Conservation (phyloP, 2,113 vertebrate genomes). For the Galbula dea region DNA sequence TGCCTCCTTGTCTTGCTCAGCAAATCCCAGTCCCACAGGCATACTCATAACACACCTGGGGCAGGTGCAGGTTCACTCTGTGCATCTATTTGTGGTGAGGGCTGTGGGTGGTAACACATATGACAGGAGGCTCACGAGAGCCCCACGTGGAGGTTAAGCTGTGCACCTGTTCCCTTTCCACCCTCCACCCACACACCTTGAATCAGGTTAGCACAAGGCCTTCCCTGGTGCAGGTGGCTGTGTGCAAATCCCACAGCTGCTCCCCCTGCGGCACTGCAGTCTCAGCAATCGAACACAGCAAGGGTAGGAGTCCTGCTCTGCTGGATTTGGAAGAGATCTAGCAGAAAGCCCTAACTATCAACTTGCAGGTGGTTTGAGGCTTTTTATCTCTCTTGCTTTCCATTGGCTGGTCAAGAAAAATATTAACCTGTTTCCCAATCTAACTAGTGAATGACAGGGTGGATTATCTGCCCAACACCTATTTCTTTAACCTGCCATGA, state of each 20-base stretch:
- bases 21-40: neutral
- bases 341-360: neutral
- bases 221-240: neutral
- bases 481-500: rapidly evolving
- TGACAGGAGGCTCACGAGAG: neutral
- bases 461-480: rapidly evolving
- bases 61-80: neutral
- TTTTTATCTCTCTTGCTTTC: neutral
- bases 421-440: neutral
- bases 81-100: neutral
- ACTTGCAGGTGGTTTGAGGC: neutral
- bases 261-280: neutral
- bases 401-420: neutral
- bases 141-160: rapidly evolving
- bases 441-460: neutral
- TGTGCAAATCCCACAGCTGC: neutral
- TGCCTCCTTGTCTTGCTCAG: neutral
- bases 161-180: neutral
- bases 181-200: rapidly evolving
- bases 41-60: neutral
- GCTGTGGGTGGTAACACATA: neutral
- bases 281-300: neutral
- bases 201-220: neutral
- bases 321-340: neutral
- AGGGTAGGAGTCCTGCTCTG: neutral